Base-by-base conservation (phyloP, 2,888 invertebrate species). In the Drosophila vallismaia region DNA sequence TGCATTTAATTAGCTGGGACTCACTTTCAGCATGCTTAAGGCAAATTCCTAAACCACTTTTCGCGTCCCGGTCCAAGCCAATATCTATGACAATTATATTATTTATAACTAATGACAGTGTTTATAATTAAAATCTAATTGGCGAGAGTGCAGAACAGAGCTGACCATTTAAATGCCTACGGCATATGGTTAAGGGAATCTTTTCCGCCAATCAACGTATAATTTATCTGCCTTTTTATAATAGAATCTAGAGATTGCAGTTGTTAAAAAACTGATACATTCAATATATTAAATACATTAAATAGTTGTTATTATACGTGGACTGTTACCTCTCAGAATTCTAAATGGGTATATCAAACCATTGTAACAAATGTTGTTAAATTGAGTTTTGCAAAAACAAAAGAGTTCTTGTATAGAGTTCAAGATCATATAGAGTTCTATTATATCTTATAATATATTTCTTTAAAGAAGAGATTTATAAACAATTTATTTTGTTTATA, bases 1-100 rank as follows among this genome's bases (percentile, higher is more conserved):
- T 42, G 33, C 29, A 53, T 58, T 38, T 67, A 54, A 66, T 54
- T 66, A 67, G 67, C 64, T 42, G 48, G 46, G 46, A 19, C 33
- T 48, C 10, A 28, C 46, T 64, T 67, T 66, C 24, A 40, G 45
- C 12, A 3, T 31, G 49, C 40, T 40, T 14, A 31, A 24, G 31
- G 31, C 14, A 26, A 33, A 48, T 67, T 53, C 48, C 40, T 48
- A 46, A 64, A 67, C 64, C 52, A 36, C 63, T 46, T 63, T 45
- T 45, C 50, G 36, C 45, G 36, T 36, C 33, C 28, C 19, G 26
- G 24, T 26, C 24, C 14, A 28, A 10, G 4, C 7, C 14, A 40
- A 33, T n/a, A 12, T 12, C 24, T 50, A 10, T 33, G 48, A 28
- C 44, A 63, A 45, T 45, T 38, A 29, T 66, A 38, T 40, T 64